Evolutionary conservation across 2,113 vertebrate species (phyloP).

Genomic region (Riparia riparia): DNA sequence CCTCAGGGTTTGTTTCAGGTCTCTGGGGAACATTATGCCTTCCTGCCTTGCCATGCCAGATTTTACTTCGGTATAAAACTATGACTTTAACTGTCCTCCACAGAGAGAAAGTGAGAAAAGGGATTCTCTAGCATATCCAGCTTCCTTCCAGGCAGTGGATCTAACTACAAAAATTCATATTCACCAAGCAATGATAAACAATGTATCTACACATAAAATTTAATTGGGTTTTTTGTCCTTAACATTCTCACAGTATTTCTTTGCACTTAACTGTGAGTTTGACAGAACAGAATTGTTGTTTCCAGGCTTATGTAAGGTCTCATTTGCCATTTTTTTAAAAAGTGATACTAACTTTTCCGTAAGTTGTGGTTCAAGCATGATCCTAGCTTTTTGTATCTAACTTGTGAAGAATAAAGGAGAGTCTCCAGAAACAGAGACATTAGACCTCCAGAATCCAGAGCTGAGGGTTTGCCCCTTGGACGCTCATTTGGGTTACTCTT

Average conservation of each 20-base stretch:
- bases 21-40: background rate
- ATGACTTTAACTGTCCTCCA: background rate
- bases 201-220: background rate
- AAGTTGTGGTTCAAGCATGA: background rate
- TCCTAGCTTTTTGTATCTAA: background rate
- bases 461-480: background rate
- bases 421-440: background rate
- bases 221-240: background rate
- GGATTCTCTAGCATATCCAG: background rate
- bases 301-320: background rate
- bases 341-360: background rate
- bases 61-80: background rate
- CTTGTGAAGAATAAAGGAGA: background rate
- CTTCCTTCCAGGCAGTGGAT: background rate
- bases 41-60: background rate
- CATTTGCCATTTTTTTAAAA: background rate
- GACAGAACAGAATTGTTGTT: background rate
- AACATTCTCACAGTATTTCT: background rate
- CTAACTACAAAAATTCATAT: background rate
- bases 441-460: background rate
- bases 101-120: background rate
- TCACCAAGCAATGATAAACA: background rate
- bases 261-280: background rate
- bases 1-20: background rate
- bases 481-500: background rate